Evolutionary conservation across 2,797 vertebrate species (phyloP).

Genomic region (Arctocebus calabarensis): DNA sequence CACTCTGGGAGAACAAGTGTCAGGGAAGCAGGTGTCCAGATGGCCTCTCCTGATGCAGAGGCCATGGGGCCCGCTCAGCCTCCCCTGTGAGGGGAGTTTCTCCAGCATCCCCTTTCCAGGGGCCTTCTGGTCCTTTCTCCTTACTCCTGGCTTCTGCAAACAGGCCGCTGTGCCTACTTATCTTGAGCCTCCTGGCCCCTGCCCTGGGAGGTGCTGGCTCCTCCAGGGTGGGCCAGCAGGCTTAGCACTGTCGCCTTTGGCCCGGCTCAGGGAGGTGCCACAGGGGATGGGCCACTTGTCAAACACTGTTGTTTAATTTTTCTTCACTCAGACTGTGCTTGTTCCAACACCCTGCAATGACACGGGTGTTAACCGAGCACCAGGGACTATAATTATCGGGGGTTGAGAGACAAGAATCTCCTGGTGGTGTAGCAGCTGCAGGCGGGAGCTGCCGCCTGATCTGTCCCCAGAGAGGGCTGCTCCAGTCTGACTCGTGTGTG

Average conservation of each 20-base stretch:
- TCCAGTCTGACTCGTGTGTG: background rate
- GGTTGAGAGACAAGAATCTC: constrained; percentile 80
- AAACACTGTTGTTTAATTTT: constrained; percentile 74
- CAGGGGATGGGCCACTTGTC: constrained; percentile 69
- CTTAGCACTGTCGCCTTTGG: background rate
- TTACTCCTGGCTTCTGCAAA: background rate
- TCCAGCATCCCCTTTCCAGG: background rate
- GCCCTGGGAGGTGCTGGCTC: background rate
- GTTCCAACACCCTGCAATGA: constrained; percentile 77
- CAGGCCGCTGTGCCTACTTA: background rate
- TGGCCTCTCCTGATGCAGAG: background rate
- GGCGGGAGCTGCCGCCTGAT: constrained; percentile 36
- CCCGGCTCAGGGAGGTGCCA: background rate
- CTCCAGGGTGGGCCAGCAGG: background rate
- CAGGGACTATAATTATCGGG: constrained; percentile 75
- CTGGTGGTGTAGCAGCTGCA: constrained; percentile 72
- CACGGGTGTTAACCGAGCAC: constrained; percentile 76
- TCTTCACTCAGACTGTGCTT: constrained; percentile 65
- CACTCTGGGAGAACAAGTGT: background rate
- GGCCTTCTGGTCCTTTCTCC: background rate
- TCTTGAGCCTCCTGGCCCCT: background rate
- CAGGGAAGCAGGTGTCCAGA: background rate
- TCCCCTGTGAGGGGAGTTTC: background rate
- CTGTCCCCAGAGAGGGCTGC: constrained; percentile 59
- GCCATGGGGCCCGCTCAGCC: background rate